Evolutionary conservation across 2,797 vertebrate genomes (phyloP), one percentile per base, ranked within the genome.

Genomic region (Neomorphus geoffroyi): DNA sequence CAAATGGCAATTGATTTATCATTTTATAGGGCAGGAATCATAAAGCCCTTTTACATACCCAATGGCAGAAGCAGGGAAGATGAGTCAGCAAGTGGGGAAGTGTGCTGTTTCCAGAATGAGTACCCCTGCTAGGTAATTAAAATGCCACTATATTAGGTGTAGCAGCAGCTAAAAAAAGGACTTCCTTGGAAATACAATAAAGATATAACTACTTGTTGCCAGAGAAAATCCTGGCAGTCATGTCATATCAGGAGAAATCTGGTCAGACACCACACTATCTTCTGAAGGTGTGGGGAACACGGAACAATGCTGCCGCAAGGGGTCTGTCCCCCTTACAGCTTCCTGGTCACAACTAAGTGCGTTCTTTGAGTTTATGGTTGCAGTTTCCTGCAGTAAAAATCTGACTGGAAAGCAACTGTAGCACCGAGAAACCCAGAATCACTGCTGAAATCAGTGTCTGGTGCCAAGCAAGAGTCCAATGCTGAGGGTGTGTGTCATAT

Each of bases 401-500:
- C 32, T 67, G 19, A 11, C 19, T 54, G 17, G 24, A 56, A 53
- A 83, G 21, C 1, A 71, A 9, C 1, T 35, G 16, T 37, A 32
- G 51, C 21, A 16, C 1, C 37, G 14, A 67, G 21, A 72, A 80
- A 80, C 2, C 4, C 9, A 28, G 30, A 33, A 13, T 30, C 21
- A 21, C 18, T 28, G 18, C 2, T 30, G 18, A 69, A 67, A 80
- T 72, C 30, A 13, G 6, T 11, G 13, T 15, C 27, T 0, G 0
- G 14, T 5, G 7, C 10, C 32, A 84, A 23, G 13, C 11, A 86
- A 45, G 7, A 22, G 17, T 46, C 18, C 67, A 71, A 46, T 1
- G 1, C 11, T 48, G 18, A 56, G 8, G 2, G 3, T 21, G 2
- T 19, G 9, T 22, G 23, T n/a, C 48, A 64, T n/a, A 48, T 5